Evolutionary conservation across 1,140 invertebrate species (phyloP).

Genomic region (Propsilocerus akamusi): DNA sequence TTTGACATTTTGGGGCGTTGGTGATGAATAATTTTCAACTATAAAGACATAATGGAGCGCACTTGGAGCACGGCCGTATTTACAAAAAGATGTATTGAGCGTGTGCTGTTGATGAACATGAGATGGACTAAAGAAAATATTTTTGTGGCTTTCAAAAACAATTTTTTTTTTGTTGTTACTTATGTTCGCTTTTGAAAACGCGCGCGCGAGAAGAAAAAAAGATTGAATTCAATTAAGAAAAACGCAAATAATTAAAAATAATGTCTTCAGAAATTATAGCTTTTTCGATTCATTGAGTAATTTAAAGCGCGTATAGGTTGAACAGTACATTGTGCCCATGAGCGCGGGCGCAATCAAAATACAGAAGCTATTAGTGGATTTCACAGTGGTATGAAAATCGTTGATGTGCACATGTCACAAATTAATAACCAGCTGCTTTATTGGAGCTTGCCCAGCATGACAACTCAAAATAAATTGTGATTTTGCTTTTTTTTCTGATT

Average conservation of each 20-base stretch:
- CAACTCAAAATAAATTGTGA: not conserved
- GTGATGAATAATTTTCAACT: too few relatives aligned
- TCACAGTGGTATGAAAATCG: not conserved
- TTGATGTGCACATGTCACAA: conserved; percentile 3
- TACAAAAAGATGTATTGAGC: too few relatives aligned
- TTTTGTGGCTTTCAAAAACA: not conserved
- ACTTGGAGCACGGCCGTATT: too few relatives aligned
- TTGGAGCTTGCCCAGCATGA: not conserved
- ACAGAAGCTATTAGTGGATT: not conserved
- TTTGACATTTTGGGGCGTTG: too few relatives aligned
- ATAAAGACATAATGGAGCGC: too few relatives aligned
- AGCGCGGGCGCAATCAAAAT: too few relatives aligned
- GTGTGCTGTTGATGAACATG: not conserved
- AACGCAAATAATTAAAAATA: conserved; percentile 4
- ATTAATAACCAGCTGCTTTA: not conserved
- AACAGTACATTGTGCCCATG: too few relatives aligned
- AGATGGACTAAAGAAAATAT: not conserved
- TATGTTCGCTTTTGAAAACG: not conserved
- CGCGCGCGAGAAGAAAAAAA: not conserved
- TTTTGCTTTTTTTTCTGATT: not conserved
- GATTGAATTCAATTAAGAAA: conserved; percentile 3
- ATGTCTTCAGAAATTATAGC: conserved; percentile 1
- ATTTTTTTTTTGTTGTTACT: not conserved
- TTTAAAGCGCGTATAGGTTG: too few relatives aligned
- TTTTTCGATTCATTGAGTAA: not conserved